Evolutionary conservation across 30 jellyfish, hydroid and myxozoan species (phyloP), one percentile per base, ranked within the genome.

Genomic region (Clytia hemisphaerica): DNA sequence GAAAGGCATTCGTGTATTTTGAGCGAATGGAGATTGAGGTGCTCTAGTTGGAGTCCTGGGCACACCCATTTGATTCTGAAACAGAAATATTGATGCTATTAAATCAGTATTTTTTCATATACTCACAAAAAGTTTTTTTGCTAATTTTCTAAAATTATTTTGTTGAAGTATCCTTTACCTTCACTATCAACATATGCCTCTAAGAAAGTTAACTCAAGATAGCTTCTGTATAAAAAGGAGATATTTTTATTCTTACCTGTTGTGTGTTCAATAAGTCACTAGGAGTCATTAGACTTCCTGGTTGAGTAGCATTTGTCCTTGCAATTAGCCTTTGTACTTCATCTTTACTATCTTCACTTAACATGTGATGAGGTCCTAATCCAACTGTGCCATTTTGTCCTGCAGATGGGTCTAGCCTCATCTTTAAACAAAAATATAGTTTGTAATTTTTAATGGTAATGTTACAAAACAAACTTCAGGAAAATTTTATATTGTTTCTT

Each of bases 21-120:
- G 45, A 46, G 33, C 71, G 7, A 18, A 44, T 67, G 27, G 79
- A 3, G 3, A 45, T 3, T 38, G 78, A 67, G 0, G 55, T n/a
- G 12, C 73, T 47, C 88, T 73, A 44, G 79, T 24, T 3, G 81
- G 81, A n/a, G 81, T 69, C 25, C 47, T 47, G 6, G 81, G 81
- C 54, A 69, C 26, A 6, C 55, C 76, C 50, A 69, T 49, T 75
- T 45, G 42, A 24, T 42, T 44, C 81, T 69, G 49, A 61, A 34
- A 5, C 25, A 31, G 30, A 60, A 7, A 60, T n/a, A n/a, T n/a
- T n/a, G n/a, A n/a, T n/a, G n/a, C n/a, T n/a, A n/a, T n/a, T n/a
- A n/a, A n/a, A n/a, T n/a, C n/a, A n/a, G n/a, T n/a, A n/a, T n/a
- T n/a, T n/a, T n/a, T n/a, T n/a, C 77, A 67, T 15, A 5, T 0